Evolutionary conservation across 2,888 invertebrate genomes (phyloP), one percentile per base, ranked within the genome.

Genomic region (Fragum sueziense): DNA sequence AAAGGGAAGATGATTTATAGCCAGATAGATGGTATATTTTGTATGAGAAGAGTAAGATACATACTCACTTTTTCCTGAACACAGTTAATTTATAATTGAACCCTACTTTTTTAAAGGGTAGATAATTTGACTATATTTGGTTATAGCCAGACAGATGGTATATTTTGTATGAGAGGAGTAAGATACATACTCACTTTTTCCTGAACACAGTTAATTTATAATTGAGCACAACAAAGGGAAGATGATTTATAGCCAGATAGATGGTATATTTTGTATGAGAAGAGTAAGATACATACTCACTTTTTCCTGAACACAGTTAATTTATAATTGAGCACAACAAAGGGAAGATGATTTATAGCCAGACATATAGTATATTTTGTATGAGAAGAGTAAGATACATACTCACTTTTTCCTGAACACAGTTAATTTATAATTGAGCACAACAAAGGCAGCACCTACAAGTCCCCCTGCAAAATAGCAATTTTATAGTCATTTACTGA

Each of bases 151-250:
- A n/a, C n/a, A n/a, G n/a, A n/a, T n/a, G n/a, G n/a, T n/a, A n/a
- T n/a, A n/a, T n/a, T n/a, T n/a, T n/a, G n/a, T n/a, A n/a, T 47
- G n/a, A 1, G 1, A n/a, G n/a, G n/a, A n/a, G n/a, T n/a, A 25
- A 17, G n/a, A 47, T 33, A 51, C 20, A 57, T 14, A 75, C 91
- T 91, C 93, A 97, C 96, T 95, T 95, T 93, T 97, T 95, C 70
- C 99, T 95, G 92, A 98, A 97, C 11, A 97, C 96, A n/a, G 98
- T 96, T 20, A 99, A n/a, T n/a, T n/a, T n/a, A n/a, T n/a, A n/a
- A n/a, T n/a, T n/a, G n/a, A n/a, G n/a, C n/a, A n/a, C n/a, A n/a
- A n/a, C n/a, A n/a, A n/a, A n/a, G n/a, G n/a, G n/a, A n/a, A n/a
- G n/a, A n/a, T n/a, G n/a, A n/a, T n/a, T n/a, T n/a, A n/a, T n/a